phyloP scores from a whole-genome alignment of 1,140 invertebrate genomes.

The Meloidogyne hapla region DNA sequence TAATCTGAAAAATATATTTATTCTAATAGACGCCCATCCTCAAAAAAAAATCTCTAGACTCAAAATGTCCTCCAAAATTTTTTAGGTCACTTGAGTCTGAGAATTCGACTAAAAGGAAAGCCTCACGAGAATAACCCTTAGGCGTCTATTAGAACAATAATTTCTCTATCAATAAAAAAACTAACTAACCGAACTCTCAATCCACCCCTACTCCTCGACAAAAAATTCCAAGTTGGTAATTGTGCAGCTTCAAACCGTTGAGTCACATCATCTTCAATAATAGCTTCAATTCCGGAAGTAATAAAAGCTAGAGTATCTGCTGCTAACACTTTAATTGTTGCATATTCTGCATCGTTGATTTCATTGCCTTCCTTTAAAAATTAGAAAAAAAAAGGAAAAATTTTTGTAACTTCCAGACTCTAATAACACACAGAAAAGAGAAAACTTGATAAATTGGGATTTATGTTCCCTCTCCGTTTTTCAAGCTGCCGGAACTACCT shows the following conservation, averaged over 20 bases:
- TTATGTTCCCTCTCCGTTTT: too few species aligned
- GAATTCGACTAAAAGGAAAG: background rate
- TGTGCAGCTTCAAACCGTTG: slow-evolving; percentile 58
- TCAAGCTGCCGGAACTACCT: too few species aligned
- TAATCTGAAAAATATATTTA: too few species aligned
- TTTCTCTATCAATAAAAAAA: background rate
- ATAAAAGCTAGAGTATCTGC: slow-evolving; percentile 16
- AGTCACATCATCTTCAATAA: slow-evolving; percentile 63
- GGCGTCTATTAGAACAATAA: slow-evolving; percentile 5
- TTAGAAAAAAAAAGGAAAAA: background rate
- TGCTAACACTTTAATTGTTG: background rate
- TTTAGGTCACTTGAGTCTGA: background rate
- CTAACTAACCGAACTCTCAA: slow-evolving; percentile 51
- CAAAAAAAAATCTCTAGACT: background rate
- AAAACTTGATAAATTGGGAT: too few species aligned
- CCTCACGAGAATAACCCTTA: background rate
- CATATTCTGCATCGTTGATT: background rate
- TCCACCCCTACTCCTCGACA: slow-evolving; percentile 47
- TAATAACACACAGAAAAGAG: too few species aligned
- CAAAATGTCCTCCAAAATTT: slow-evolving; percentile 16
- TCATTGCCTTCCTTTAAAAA: background rate
- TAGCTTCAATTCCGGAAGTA: slow-evolving; percentile 58
- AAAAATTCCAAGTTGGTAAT: slow-evolving; percentile 56
- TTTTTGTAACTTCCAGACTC: too few species aligned
- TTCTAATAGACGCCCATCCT: background rate